phyloP scores from a whole-genome alignment of 2,888 invertebrate genomes.

The Habroteleia sp. region DNA sequence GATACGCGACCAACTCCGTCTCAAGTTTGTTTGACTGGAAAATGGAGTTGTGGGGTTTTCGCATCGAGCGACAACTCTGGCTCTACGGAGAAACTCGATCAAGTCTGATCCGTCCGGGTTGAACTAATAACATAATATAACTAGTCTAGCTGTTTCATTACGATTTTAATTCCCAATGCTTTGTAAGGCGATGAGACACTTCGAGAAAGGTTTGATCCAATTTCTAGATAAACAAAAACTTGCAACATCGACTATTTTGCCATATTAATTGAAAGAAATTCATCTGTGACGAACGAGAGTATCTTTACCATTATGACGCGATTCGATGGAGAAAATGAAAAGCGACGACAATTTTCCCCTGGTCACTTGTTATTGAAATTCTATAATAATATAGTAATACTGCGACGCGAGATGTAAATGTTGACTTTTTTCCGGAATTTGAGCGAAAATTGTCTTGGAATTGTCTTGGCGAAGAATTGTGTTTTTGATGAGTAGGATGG shows the following conservation, averaged over 20 bases:
- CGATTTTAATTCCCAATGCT: constrained; percentile 65
- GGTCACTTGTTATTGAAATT: no score
- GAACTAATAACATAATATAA: constrained; percentile 48
- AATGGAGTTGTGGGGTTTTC: constrained; percentile 32
- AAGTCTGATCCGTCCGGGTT: constrained; percentile 55
- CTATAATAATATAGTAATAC: no score
- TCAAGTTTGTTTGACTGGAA: constrained; percentile 25
- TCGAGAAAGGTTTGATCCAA: constrained; percentile 42
- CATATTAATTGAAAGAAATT: no score
- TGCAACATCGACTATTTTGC: no score
- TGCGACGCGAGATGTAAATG: no score
- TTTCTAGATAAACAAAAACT: constrained; percentile 16
- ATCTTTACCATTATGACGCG: no score
- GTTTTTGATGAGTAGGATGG: not conserved
- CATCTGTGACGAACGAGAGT: no score
- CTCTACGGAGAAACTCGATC: constrained; percentile 63
- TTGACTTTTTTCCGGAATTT: no score
- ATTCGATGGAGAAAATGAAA: no score
- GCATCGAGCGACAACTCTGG: constrained; percentile 39
- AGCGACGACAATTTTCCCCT: no score
- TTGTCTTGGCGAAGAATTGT: no score
- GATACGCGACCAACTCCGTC: constrained; percentile 5
- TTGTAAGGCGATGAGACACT: constrained; percentile 63
- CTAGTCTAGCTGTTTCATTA: constrained; percentile 67
- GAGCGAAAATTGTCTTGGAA: no score